Evolutionary conservation across 2,888 invertebrate genomes (phyloP).

Genomic region (Halictus ligatus): DNA sequence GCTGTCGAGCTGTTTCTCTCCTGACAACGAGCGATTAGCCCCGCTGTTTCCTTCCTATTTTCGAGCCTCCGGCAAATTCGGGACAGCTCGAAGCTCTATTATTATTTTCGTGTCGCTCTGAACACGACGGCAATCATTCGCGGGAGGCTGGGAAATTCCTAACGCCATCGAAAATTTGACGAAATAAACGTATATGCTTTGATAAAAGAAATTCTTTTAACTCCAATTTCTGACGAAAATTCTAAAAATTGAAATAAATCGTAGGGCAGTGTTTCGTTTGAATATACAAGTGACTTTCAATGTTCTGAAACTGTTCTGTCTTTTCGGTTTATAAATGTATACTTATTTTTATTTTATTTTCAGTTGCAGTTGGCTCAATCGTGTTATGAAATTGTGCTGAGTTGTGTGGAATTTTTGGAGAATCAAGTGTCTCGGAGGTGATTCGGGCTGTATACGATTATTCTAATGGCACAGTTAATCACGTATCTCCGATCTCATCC

Average conservation of each 20-base stretch:
- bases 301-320: too few relatives aligned
- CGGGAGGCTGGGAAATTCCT: neutral
- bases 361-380: neutral
- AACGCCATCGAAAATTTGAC: neutral
- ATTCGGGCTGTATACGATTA: neutral
- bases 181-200: neutral
- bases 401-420: neutral
- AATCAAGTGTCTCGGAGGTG: neutral
- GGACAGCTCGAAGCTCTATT: neutral
- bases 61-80: neutral
- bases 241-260: too few relatives aligned
- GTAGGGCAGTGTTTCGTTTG: too few relatives aligned
- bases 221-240: neutral
- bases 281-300: too few relatives aligned
- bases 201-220: neutral
- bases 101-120: neutral
- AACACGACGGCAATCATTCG: neutral
- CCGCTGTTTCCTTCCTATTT: neutral
- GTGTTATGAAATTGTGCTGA: neutral
- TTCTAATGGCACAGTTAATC: slow-evolving; percentile 23
- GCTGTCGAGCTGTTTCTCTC: neutral
- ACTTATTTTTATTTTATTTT: neutral
- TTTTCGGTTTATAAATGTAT: neutral
- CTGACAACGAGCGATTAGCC: slow-evolving; percentile 6
- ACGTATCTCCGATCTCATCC: neutral